These are phyloP conservation scores for Plagodis dolabraria DNA, from an alignment of 2,888 invertebrate genomes.

Conservation along the genomic window DNA sequence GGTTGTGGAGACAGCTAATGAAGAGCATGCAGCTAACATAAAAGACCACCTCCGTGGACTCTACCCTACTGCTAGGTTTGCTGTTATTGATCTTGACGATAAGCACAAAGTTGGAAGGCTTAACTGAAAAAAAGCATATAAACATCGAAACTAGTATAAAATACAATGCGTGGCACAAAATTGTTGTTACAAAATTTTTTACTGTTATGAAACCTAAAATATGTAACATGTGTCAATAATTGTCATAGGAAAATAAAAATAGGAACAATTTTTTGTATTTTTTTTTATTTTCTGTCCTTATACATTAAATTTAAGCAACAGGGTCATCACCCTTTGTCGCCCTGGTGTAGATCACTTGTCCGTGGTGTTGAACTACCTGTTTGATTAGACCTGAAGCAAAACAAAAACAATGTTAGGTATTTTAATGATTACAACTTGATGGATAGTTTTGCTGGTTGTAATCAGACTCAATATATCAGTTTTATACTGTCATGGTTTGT, in stretches of 20 bases:
- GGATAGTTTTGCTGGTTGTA: neutral
- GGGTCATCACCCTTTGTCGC: conserved; percentile 97
- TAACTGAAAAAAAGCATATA: too few relatives aligned
- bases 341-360: conserved; percentile 98
- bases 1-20: conserved; percentile 73
- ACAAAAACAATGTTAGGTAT: conserved; percentile 9
- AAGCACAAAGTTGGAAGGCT: conserved; percentile 49
- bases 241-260: conserved; percentile 14
- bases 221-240: too few relatives aligned
- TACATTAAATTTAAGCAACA: conserved; percentile 86
- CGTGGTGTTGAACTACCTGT: conserved; percentile 97
- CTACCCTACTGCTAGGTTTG: conserved; percentile 68
- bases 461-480: conserved; percentile 88
- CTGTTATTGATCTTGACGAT: conserved; percentile 61
- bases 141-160: neutral
- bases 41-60: conserved; percentile 63
- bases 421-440: neutral
- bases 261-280: conserved; percentile 48
- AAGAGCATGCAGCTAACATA: conserved; percentile 64
- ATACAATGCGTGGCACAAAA: neutral
- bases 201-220: too few relatives aligned
- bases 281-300: conserved; percentile 76
- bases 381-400: conserved; percentile 92
- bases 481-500: conserved; percentile 70
- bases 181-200: too few relatives aligned